Base-by-base conservation (phyloP, 2,797 vertebrate genomes). In the Champsocephalus esox region DNA sequence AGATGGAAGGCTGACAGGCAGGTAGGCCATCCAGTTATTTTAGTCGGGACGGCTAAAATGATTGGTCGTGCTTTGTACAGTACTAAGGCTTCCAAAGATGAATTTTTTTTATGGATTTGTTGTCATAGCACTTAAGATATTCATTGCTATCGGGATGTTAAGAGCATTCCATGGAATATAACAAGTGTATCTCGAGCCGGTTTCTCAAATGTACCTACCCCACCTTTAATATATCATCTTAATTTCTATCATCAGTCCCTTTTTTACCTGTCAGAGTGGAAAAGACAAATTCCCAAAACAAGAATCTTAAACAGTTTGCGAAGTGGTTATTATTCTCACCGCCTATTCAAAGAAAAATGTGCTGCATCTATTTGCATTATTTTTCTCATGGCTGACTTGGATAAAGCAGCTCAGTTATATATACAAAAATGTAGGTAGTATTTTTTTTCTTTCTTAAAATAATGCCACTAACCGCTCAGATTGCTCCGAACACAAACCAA, bases 401-500 rank as follows among this genome's bases (percentile, higher is more conserved):
- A 56, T 45, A 24, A 48, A 63, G 21, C 12, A 73, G 50, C 34
- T 32, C 17, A 12, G 11, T 38, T 21, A 59, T 28, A 50, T 44
- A 50, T 3, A 24, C 3, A 56, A 7, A 28, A 38, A 38, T 38
- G 34, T 7, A 9, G 28, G 0, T 28, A 12, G 21, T 14, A n/a
- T 54, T 45, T 45, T 7, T 13, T 24, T 44, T 28, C 12, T 34
- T 2, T 44, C 7, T 1, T 38, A 67, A 50, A 73, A 74, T 28
- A 55, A 19, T 61, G 48, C 9, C 44, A 62, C 7, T 13, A n/a
- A 46, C 54, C 46, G 24, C 43, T 59, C 24, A 3, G 11, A 46
- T 34, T 8, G 1, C 12, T 62, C 46, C 12, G 2, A 6, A 61
- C 46, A 54, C 12, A 72, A 65, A 77, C 5, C 50, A 62, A 72